These are phyloP conservation scores for Macrotus californicus DNA, from an alignment of 2,113 vertebrate genomes.

Conservation along the genomic window DNA sequence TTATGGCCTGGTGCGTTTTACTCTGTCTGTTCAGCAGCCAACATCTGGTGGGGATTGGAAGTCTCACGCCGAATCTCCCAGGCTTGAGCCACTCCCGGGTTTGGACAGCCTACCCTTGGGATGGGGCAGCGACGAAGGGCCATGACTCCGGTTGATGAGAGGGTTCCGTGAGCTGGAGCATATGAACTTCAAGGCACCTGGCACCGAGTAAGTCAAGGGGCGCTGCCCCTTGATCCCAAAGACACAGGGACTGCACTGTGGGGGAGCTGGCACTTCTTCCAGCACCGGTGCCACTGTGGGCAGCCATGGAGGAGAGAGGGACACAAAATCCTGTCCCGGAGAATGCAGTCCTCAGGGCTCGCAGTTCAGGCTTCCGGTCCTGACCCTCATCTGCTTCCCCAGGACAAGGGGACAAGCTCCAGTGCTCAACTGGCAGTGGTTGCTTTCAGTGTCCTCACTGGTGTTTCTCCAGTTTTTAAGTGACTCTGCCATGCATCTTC, in stretches of 20 bases:
- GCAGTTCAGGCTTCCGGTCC: fast-evolving
- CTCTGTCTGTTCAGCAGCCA: background rate
- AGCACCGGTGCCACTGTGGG: background rate
- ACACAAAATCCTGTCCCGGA: fast-evolving
- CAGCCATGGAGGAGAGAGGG: background rate
- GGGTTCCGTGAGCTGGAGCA: background rate
- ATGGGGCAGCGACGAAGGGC: background rate
- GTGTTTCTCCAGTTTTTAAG: fast-evolving
- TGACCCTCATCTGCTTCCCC: background rate
- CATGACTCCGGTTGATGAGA: background rate
- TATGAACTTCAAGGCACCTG: background rate
- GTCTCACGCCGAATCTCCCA: background rate
- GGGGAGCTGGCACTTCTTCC: background rate
- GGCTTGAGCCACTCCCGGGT: background rate
- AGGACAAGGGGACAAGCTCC: background rate
- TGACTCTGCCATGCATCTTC: background rate
- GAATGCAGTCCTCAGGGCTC: background rate
- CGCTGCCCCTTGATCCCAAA: background rate
- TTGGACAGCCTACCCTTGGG: background rate
- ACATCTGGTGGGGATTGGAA: slow-evolving; percentile 6
- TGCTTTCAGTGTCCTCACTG: fast-evolving
- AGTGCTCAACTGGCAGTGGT: fast-evolving
- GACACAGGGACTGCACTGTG: background rate
- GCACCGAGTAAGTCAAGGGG: background rate
- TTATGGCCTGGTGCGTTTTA: slow-evolving; percentile 33